Evolutionary conservation across 2,113 vertebrate genomes (phyloP).

Genomic region (Zeus faber): DNA sequence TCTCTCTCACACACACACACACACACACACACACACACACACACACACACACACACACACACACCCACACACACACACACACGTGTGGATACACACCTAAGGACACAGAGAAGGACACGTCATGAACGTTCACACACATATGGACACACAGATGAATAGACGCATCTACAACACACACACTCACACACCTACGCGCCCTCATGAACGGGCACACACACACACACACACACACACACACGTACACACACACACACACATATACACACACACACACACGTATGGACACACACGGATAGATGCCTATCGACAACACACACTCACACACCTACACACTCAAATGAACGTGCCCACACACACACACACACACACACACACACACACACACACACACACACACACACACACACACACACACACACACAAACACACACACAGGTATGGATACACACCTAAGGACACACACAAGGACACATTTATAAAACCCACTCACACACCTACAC

Average conservation of each 20-base stretch:
- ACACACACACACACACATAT: too few species aligned
- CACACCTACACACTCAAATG: too few species aligned
- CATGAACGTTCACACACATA: slow-evolving; percentile 23
- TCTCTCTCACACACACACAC: too few species aligned
- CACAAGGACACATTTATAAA: neutral
- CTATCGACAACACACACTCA: too few species aligned
- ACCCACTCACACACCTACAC: neutral
- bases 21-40: slow-evolving; percentile 24
- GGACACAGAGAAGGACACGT: neutral
- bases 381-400: too few species aligned
- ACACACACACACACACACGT: too few species aligned
- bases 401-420: too few species aligned
- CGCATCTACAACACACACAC: neutral
- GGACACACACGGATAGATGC: too few species aligned
- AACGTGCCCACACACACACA: too few species aligned
- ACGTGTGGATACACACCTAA: neutral
- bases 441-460: neutral
- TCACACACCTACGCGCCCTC: neutral
- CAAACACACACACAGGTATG: too few species aligned
- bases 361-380: too few species aligned
- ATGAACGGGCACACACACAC: neutral
- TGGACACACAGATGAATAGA: neutral
- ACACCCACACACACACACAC: neutral
- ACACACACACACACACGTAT: too few species aligned
- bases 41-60: neutral